Evolutionary conservation across 1,140 invertebrate species (phyloP).

Genomic region (Drosophila melanica): DNA sequence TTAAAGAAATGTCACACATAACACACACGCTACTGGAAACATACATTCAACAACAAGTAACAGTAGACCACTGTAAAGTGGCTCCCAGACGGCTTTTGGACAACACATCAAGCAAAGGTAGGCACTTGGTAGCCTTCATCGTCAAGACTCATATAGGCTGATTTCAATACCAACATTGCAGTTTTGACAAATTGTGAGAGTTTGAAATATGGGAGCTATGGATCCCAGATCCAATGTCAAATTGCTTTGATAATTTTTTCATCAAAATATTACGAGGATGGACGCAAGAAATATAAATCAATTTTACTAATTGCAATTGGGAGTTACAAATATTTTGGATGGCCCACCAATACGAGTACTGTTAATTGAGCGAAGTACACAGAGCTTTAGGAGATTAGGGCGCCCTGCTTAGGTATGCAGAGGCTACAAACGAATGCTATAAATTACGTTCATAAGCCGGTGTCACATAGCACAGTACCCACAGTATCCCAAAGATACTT

Average conservation of each 20-base stretch:
- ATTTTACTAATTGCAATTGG: slow-evolving; percentile 78
- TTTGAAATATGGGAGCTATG: too few relatives aligned
- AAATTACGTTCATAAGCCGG: slow-evolving; percentile 70
- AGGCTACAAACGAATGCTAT: slow-evolving; percentile 37
- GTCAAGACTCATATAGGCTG: slow-evolving; percentile 67
- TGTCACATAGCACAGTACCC: slow-evolving; percentile 11
- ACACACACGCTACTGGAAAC: slow-evolving; percentile 64
- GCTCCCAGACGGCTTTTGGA: slow-evolving; percentile 16
- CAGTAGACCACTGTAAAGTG: slow-evolving; percentile 34
- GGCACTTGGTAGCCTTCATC: slow-evolving; percentile 19
- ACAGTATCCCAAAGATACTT: slow-evolving; percentile 67
- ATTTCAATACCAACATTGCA: slow-evolving; percentile 66
- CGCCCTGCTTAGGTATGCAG: slow-evolving; percentile 9
- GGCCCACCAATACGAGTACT: slow-evolving; percentile 11
- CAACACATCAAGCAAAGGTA: slow-evolving; percentile 33
- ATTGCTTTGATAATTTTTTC: too few relatives aligned
- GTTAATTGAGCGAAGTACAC: slow-evolving; percentile 59
- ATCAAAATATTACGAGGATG: not conserved
- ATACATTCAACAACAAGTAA: slow-evolving; percentile 69
- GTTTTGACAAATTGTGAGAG: slow-evolving; percentile 2
- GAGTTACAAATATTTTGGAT: slow-evolving; percentile 40
- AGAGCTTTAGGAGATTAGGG: slow-evolving; percentile 2
- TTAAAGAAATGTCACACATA: slow-evolving; percentile 75
- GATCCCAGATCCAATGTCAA: too few relatives aligned
- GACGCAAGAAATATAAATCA: slow-evolving; percentile 74